Evolutionary conservation across 2,888 invertebrate species (phyloP).

Genomic region (Ennomos erosarius): DNA sequence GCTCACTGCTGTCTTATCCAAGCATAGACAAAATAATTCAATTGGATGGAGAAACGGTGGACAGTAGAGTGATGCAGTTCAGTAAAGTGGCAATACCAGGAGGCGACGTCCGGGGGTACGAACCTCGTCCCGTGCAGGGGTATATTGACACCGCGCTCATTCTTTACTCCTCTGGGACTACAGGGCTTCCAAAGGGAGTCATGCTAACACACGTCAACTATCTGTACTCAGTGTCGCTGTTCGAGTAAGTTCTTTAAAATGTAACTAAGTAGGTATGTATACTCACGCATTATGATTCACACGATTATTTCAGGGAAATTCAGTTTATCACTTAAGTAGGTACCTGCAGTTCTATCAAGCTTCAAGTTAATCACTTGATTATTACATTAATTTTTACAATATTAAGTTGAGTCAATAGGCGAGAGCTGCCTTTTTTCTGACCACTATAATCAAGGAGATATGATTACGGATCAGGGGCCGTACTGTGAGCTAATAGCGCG

Average conservation of each 20-base stretch:
- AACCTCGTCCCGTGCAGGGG: constrained; percentile 39
- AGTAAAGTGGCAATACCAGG: constrained; percentile 31
- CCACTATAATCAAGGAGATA: too few relatives aligned
- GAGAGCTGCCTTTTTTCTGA: too few relatives aligned
- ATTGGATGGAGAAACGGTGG: constrained; percentile 36
- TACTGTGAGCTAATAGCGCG: too few relatives aligned
- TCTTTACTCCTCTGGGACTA: constrained; percentile 88
- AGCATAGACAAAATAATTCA: constrained; percentile 78
- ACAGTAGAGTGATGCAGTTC: constrained; percentile 29
- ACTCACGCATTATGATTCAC: too few relatives aligned
- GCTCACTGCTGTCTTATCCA: constrained; percentile 37
- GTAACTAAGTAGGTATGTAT: too few relatives aligned
- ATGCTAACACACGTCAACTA: constrained; percentile 85
- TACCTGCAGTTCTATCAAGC: too few relatives aligned
- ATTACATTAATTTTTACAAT: too few relatives aligned
- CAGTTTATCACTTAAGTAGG: too few relatives aligned
- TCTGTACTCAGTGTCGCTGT: constrained; percentile 51
- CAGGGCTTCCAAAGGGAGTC: constrained; percentile 91
- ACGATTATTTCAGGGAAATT: too few relatives aligned
- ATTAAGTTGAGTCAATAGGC: too few relatives aligned
- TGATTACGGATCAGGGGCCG: too few relatives aligned
- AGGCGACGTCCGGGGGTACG: constrained; percentile 30
- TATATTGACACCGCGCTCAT: constrained; percentile 54
- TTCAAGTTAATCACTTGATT: too few relatives aligned
- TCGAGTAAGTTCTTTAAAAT: constrained; percentile 25